Evolutionary conservation across 2,888 invertebrate genomes (phyloP), one percentile per base, ranked within the genome.

Genomic region (Euplexia lucipara): DNA sequence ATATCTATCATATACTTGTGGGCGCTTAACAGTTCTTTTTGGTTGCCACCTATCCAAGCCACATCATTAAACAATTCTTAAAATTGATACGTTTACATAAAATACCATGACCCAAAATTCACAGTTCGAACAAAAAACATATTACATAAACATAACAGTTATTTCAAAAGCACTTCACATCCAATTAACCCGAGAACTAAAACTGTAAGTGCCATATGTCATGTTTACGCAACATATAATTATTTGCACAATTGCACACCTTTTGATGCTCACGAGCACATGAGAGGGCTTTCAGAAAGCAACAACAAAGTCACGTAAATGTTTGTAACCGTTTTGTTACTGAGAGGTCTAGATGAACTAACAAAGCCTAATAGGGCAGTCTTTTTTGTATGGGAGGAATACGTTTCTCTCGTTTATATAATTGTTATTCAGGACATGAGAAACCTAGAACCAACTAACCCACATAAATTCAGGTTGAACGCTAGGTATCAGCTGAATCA

Each of bases 171-270:
- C 41, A 49, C 52, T 78, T 85, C 81, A 80, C 82, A 84, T 82
- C 74, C 81, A 83, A 83, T 84, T 75, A 79, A 75, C 70, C 75
- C 65, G 59, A 83, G 60, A 80, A 52, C 18, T 51, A 47, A 58
- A 60, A 52, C 34, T 44, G 34, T 39, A 37, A 47, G 34, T 61
- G 53, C 44, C 35, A 16, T 47, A 60, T 41, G 34, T n/a, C 35
- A n/a, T 22, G 39, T 20, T 56, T 56, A 39, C n/a, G 45, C 22
- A 70, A 71, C 37, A 18, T 37, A 22, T 64, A 49, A 57, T 62
- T 63, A 68, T 78, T 75, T 70, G 37, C 41, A 41, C 44, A 68
- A 74, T 75, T 70, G 37, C 41, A 41, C 44, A 65, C 47, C 51
- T 59, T 53, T 54, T 57, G 65, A 68, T 68, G 49, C 37, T 41